Evolutionary conservation across 2,113 vertebrate genomes (phyloP), one percentile per base, ranked within the genome.

Genomic region (Gracilinanus agilis): DNA sequence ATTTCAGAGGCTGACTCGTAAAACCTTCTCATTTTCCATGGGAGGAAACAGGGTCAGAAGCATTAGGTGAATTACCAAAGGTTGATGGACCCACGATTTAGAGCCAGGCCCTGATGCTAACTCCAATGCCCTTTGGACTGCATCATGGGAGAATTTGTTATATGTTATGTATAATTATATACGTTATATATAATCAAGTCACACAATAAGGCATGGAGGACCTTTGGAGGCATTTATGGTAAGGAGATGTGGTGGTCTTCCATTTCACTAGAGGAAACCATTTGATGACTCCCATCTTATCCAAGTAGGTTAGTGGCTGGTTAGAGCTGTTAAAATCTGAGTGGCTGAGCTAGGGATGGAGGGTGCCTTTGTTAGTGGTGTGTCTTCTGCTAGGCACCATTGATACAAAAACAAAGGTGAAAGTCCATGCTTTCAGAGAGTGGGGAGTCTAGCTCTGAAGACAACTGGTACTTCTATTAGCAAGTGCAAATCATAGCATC

Each of bases 41-140:
- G 89, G 49, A 93, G 90, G 61, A 61, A 96, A 91, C 7, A 40
- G 91, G 34, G 44, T 12, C 53, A 27, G 4, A 11, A 16, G 6
- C 61, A 8, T n/a, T 92, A 67, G 92, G 11, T 54, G 91, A 94
- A 27, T 92, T 88, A 9, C 88, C 94, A 54, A 9, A 61, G 11
- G 58, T 25, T 61, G 58, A 61, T 13, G 58, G 58, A 61, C 27
- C 58, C 25, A 29, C 3, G 58, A 9, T 61, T 61, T 29, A 27
- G 12, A 67, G 3, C 29, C 27, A 34, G 12, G 10, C 11, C 27
- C 58, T 29, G 58, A 67, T 16, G 11, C 25, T 13, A 34, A 29
- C 58, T 67, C 55, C 56, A 58, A 27, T 27, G 25, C 56, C 27
- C 56, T 29, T 58, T 58, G 29, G 56, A 27, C 25, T 27, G 27